A percentile compares a stretch with the other conserved stretches of the same genome.
phyloP scores from a whole-genome alignment of 2,888 invertebrate species.

The Toxonevra muliebris region DNA sequence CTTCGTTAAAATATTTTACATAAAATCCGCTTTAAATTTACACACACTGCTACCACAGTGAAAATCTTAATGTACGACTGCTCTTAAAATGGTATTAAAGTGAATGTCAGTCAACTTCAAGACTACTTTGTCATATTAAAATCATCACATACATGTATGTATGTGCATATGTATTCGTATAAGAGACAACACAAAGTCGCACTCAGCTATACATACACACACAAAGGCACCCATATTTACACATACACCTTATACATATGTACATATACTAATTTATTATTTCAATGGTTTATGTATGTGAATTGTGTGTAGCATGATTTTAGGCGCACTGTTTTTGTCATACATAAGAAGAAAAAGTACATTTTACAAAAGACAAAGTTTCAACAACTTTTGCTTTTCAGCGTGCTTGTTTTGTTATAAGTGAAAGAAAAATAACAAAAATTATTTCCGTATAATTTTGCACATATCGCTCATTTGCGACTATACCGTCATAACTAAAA shows the following conservation, averaged over 20 bases:
- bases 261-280: constrained; percentile 26
- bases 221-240: no score
- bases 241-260: constrained; percentile 9
- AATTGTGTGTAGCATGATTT: constrained; percentile 6
- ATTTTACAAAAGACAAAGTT: constrained; percentile 27
- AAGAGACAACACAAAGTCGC: neutral
- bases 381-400: constrained; percentile 25
- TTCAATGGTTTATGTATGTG: neutral
- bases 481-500: no score
- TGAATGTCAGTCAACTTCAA: constrained; percentile 22
- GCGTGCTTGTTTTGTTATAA: no score
- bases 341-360: neutral
- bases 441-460: no score
- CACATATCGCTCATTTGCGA: no score
- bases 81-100: constrained; percentile 20
- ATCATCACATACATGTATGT: neutral
- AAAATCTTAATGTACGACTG: constrained; percentile 19
- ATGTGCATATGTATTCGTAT: no score
- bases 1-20: constrained; percentile 7
- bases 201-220: neutral
- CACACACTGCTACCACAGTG: neutral
- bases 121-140: constrained; percentile 28
- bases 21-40: no score
- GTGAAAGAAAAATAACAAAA: no score
- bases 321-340: constrained; percentile 20